phyloP scores from a whole-genome alignment of 2,113 vertebrate genomes.

The Thalassarche chlororhynchos region DNA sequence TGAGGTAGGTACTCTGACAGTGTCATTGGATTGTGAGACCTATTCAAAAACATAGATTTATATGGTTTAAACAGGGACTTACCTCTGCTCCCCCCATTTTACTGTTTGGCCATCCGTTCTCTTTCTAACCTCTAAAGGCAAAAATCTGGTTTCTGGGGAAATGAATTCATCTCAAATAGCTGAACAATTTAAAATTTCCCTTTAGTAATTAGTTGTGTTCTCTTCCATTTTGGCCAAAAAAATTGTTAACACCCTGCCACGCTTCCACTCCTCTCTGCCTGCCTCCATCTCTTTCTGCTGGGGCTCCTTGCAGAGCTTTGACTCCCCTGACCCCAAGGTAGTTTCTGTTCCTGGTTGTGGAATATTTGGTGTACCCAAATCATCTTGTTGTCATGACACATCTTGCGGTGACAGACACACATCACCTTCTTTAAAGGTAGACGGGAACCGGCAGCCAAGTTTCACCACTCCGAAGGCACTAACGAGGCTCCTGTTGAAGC shows the following conservation, averaged over 20 bases:
- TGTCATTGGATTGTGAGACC: neutral
- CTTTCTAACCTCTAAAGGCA: neutral
- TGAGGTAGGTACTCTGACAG: neutral
- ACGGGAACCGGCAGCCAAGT: neutral
- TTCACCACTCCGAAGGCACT: fast-evolving
- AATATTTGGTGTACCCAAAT: neutral
- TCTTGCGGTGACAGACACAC: neutral
- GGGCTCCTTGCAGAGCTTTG: neutral
- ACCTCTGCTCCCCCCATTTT: neutral
- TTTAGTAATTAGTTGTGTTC: neutral
- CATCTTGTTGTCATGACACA: neutral
- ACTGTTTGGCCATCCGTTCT: neutral
- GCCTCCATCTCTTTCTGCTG: neutral
- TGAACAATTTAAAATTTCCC: neutral
- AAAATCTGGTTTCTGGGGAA: neutral
- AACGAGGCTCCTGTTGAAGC: neutral
- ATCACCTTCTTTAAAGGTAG: fast-evolving
- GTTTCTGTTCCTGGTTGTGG: neutral
- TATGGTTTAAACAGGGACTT: neutral
- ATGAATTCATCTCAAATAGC: neutral
- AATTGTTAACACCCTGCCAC: neutral
- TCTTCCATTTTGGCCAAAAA: neutral
- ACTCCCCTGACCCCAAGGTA: neutral
- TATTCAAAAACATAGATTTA: neutral
- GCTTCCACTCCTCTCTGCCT: neutral